Evolutionary conservation across 2,797 vertebrate species (phyloP), one percentile per base, ranked within the genome.

Genomic region (Austrolebias charrua): DNA sequence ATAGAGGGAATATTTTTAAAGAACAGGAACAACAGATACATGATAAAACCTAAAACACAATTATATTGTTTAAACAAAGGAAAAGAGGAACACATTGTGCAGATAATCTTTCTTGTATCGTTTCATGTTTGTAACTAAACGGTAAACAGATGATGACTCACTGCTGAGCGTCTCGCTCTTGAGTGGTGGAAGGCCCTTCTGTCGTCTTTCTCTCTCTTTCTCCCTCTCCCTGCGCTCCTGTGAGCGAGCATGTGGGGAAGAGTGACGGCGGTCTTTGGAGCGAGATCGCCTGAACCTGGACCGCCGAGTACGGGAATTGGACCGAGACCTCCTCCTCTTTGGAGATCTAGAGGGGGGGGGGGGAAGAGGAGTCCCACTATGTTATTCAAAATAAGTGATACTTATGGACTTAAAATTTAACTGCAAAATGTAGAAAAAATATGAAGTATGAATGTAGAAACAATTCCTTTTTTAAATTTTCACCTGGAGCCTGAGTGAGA

Each of bases 401-500:
- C 35, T 24, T 24, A 24, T 24, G 3, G 1, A 24, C 24, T 24
- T 24, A 24, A 24, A 24, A 24, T 24, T 24, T 24, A 24, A 24
- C 24, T 24, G 24, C 24, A 24, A 24, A 24, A 24, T 24, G 24
- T 24, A 24, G 24, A 24, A 24, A 24, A 24, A 24, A 24, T 24
- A 24, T 24, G 24, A 24, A 24, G 24, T 24, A 11, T 11, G 24
- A 24, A 24, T 4, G 20, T 2, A 13, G 10, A 51, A 35, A 51
- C 1, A 3, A 12, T 10, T 2, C 46, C 19, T 9, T 19, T 35
- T 49, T 20, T 31, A 35, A 60, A 28, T 11, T 35, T 50, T 62
- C 51, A 97, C 97, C 95, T 96, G 60, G 96, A 99, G 63, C 93
- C 94, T 71, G 96, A 98, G 69, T 94, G 94, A 51, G 98, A 98